Evolutionary conservation across 2,113 vertebrate genomes (phyloP).

Genomic region (Oreochromis spilurus): DNA sequence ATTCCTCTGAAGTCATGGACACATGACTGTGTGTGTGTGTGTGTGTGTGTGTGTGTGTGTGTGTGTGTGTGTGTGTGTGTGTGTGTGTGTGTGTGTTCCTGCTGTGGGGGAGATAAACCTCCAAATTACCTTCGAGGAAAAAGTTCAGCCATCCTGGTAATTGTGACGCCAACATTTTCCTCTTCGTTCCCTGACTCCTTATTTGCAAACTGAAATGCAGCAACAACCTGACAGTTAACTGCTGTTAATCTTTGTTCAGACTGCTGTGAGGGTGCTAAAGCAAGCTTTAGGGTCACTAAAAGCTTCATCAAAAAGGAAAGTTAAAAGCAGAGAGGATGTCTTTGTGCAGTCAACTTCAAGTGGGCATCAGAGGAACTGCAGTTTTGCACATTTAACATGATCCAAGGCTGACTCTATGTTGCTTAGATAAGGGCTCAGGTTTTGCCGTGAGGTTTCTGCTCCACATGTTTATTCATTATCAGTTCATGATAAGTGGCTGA

Average conservation of each 20-base stretch:
- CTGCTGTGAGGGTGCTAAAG: not conserved
- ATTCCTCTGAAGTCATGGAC: not conserved
- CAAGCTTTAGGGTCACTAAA: rapidly evolving
- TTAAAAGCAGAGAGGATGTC: not conserved
- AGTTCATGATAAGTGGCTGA: not conserved
- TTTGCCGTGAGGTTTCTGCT: not conserved
- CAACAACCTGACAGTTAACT: not conserved
- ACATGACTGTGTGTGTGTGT: not conserved
- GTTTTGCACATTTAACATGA: rapidly evolving
- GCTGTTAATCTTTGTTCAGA: not conserved
- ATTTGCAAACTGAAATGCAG: not conserved
- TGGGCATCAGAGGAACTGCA: not conserved
- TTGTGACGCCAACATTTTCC: not conserved
- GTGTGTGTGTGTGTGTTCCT: not conserved
- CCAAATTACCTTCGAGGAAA: not conserved
- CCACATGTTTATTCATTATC: not conserved
- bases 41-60: not conserved
- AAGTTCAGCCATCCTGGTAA: not conserved
- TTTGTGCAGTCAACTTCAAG: not conserved
- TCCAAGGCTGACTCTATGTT: not conserved
- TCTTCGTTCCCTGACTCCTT: not conserved
- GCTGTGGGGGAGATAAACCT: not conserved
- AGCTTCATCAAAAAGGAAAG: not conserved
- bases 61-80: no score
- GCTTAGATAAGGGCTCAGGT: not conserved